Conservation (phyloP, 2,113 vertebrate genomes). For the Chaenocephalus aceratus region DNA sequence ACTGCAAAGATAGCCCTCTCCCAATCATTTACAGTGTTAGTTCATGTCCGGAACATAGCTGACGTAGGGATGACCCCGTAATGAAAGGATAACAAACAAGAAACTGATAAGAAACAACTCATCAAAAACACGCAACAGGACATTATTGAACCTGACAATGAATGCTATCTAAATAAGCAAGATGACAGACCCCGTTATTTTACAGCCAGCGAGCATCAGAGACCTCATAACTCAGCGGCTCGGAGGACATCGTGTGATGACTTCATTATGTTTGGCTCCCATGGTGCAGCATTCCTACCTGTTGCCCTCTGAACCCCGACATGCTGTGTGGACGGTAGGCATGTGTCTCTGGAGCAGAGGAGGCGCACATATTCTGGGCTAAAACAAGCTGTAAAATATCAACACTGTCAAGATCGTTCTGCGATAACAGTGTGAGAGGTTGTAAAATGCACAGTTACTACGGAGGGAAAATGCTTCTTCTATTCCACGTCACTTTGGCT, state of each 20-base stretch:
- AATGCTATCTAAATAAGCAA: constrained; percentile 10
- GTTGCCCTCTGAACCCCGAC: constrained; percentile 53
- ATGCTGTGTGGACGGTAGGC: constrained; percentile 36
- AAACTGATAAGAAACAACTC: constrained; percentile 14
- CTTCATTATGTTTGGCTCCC: constrained; percentile 70
- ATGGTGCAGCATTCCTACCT: constrained; percentile 70
- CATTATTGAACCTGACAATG: constrained; percentile 52
- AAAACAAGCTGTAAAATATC: constrained; percentile 35
- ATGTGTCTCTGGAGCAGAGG: constrained; percentile 30
- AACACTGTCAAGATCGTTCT: constrained; percentile 38
- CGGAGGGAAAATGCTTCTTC: neutral
- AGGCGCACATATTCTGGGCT: constrained; percentile 24
- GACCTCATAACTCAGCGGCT: constrained; percentile 11
- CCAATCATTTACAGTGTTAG: too few relatives aligned
- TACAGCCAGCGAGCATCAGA: constrained; percentile 37
- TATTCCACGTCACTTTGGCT: neutral
- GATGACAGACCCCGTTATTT: constrained; percentile 55
- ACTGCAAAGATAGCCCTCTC: too few relatives aligned
- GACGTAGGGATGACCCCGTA: too few relatives aligned
- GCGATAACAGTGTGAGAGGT: constrained; percentile 4
- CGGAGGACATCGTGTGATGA: constrained; percentile 45
- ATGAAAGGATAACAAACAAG: neutral
- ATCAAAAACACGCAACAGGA: neutral
- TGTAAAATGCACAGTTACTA: neutral
- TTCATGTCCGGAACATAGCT: too few relatives aligned